Evolutionary conservation across 2,797 vertebrate species (phyloP), one percentile per base, ranked within the genome.

Genomic region (Centropyge bicolor): DNA sequence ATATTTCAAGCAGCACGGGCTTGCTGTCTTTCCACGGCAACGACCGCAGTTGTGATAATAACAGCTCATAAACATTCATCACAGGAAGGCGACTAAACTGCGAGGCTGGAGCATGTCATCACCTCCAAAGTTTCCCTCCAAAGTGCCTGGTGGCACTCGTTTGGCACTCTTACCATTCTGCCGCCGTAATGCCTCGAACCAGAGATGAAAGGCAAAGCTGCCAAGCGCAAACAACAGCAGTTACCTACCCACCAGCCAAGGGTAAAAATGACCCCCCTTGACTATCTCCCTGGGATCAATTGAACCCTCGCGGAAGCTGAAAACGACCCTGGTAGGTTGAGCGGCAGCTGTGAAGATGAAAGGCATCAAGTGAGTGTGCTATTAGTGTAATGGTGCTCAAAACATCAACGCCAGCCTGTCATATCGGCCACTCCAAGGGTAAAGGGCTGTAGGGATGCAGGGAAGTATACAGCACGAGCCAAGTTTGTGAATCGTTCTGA

Each of bases 261-360:
- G 68, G 80, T 72, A 38, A 87, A 88, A 88, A 86, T 76, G 55
- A 70, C 76, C 31, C 12, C 62, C 43, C 76, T 76, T 55, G 70
- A 84, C 82, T 57, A 60, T 83, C 81, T 89, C 83, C 56, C 38
- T 41, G 74, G 62, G 82, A 91, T 89, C 85, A 88, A 88, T 84
- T 88, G 82, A 91, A 88, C 85, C 76, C 49, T 82, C 51, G 85
- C 83, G 62, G 84, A 81, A 78, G 83, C 80, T 88, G 72, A 85
- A 88, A 90, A 91, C 87, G 87, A 89, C 86, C 77, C 72, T 48
- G 67, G 59, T 69, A 84, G 77, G 57, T 62, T 90, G 89, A 89
- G 78, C 49, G 80, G 89, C 90, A 90, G 85, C 84, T 89, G 84
- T 77, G 71, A 86, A 85, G 89, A 91, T 87, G 83, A 92, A 91